A percentile compares a stretch with the other conserved stretches of the same genome.
Evolutionary conservation across 1,140 invertebrate species (phyloP).

Genomic region (Scylla paramamosain): DNA sequence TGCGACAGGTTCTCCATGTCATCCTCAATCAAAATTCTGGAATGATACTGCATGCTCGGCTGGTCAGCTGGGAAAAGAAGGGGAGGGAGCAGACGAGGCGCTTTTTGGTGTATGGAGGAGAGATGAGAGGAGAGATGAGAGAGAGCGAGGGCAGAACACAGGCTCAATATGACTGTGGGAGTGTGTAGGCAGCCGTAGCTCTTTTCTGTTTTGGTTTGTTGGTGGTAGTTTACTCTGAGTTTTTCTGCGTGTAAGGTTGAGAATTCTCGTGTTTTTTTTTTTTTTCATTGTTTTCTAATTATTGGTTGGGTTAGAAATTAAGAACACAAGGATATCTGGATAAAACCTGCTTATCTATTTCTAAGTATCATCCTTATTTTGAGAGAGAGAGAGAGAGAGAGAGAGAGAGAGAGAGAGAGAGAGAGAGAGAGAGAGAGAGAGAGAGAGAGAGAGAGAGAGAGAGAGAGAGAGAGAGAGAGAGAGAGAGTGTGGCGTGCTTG

Average conservation of each 20-base stretch:
- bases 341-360: no score
- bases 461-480: not conserved
- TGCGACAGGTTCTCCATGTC: slow-evolving; percentile 62
- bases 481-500: not conserved
- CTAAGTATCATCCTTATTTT: no score
- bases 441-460: slow-evolving; percentile 30
- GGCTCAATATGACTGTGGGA: no score
- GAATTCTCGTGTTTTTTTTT: no score
- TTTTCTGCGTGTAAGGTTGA: no score
- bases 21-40: slow-evolving; percentile 71
- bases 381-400: not conserved
- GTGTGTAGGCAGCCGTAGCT: no score
- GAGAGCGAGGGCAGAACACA: not conserved
- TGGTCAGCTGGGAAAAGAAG: slow-evolving; percentile 54
- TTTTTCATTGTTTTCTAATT: no score
- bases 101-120: no score
- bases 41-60: slow-evolving; percentile 65
- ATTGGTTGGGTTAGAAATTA: no score
- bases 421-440: slow-evolving; percentile 44
- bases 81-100: not conserved
- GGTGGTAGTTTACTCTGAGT: no score
- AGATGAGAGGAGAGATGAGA: not conserved
- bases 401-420: not conserved
- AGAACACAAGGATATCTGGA: no score
- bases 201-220: no score